Evolutionary conservation across 2,888 invertebrate species (phyloP), one percentile per base, ranked within the genome.

Genomic region (Cerastoderma edule): DNA sequence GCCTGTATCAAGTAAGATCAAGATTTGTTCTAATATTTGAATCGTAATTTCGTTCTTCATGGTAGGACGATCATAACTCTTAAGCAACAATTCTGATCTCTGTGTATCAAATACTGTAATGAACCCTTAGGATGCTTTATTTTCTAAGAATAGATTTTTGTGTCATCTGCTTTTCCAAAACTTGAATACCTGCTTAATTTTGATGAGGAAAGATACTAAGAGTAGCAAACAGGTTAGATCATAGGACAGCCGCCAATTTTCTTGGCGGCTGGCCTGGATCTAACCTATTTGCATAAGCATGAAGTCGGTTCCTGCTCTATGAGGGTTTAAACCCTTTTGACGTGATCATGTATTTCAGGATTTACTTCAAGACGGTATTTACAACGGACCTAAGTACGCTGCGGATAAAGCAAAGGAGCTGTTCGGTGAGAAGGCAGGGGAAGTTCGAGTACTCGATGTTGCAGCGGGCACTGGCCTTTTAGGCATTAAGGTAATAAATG

Each of bases 401-500:
- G 56, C 56, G 3, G 10, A 8, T 19, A 56, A 56, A 32, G 30
- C 32, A n/a, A 56, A 28, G 19, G 56, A 56, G 32, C 13, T 56
- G 19, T 56, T 32, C 27, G 4, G 19, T 30, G 56, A 56, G 5
- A 56, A 56, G 10, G 32, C 19, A 27, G 56, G 6, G n/a, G n/a
- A 28, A 24, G n/a, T 32, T 32, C 30, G 28, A 30, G 19, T 56
- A 4, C 32, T 56, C 5, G 56, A 56, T 32, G 56, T 56, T 2
- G 56, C 56, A 8, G 22, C 56, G 19, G 56, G 56, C 13, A 56
- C 56, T 3, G 56, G 56, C 13, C 56, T 56, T 28, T 27, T 56
- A 2, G 56, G 56, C 10, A 27, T 24, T 10, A 56, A 56, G 56
- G 56, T 56, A 56, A 4, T 16, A n/a, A n/a, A n/a, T n/a, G n/a